Evolutionary conservation across 2,888 invertebrate genomes (phyloP), one percentile per base, ranked within the genome.

Genomic region (Troides helena): DNA sequence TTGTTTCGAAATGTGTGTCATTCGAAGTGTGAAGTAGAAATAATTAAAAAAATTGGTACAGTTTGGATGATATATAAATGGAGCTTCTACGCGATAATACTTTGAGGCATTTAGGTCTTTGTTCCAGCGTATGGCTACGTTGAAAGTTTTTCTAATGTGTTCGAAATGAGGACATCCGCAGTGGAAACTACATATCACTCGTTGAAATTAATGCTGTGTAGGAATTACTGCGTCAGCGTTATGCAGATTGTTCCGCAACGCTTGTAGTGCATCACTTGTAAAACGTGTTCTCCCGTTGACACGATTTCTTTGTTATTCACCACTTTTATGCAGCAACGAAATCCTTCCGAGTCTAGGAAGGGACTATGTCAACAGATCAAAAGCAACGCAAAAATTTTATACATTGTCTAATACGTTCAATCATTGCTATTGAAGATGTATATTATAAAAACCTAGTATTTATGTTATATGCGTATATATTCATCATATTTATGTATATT

Each of bases 171-270:
- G 57, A 57, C 57, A 57, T 50, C 21, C 21, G 57, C 57, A 21
- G 57, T 21, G n/a, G 18, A 57, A 57, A 21, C 21, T 21, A 57
- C 57, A 21, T 57, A 21, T 21, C 57, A 57, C 57, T 57, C 57
- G 57, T 57, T n/a, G 57, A 57, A 57, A 57, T 57, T 57, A 57
- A 57, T 57, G 57, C 57, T 57, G 57, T 57, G 21, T 21, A 57
- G 57, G 21, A 21, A 57, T 6, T 57, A 57, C 57, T 57, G 57
- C 57, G 57, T 21, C 57, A 10, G 57, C 21, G 57, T 57, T 57
- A 57, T 57, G 57, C 57, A 57, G n/a, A 57, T 57, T 57, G 57
- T 57, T n/a, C 21, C 57, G 57, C 57, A 21, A 18, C 57, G 21
- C 57, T 57, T 57, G 57, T 57, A 21, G 21, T 21, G 57, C 21